Evolutionary conservation across 1,140 invertebrate genomes (phyloP), one percentile per base, ranked within the genome.

Genomic region (Globodera rostochiensis): DNA sequence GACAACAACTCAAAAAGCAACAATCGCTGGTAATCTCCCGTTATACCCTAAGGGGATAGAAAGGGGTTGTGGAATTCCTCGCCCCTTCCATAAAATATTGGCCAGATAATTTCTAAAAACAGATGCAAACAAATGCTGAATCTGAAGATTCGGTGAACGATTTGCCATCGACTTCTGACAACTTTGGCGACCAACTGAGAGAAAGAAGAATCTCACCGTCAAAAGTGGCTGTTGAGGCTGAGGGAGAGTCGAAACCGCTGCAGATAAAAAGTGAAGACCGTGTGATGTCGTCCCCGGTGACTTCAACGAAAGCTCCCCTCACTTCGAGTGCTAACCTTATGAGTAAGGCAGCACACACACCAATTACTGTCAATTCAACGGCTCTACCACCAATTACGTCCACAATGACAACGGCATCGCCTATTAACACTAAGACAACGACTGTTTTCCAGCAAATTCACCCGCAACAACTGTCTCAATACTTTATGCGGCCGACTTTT

Each of bases 401-500:
- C 49, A 70, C 70, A 78, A 15, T 64, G 57, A 13, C 11, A 64
- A 64, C 11, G 13, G 57, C 77, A 7, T 78, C 50, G 50, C 21
- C 77, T 15, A 36, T 46, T 13, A 53, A 49, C 25, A 50, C 46
- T 11, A 78, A 45, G 49, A 64, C 77, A 7, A 21, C 69, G 36
- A 78, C 77, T 45, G 66, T 78, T 64, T 78, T 78, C 60, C 77
- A 78, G 15, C 77, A 66, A n/a, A 64, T 78, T 19, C 66, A 64
- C 25, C 77, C 77, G 9, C 77, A 78, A 36, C 77, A 78, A 78
- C 25, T 78, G 13, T 78, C 77, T 8, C 77, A 78, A 69, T 78
- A 71, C 47, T 69, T 69, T 25, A 49, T 69, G 49, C 64, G 64
- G n/a, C 77, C 60, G 25, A 69, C 46, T 13, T n/a, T 78, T 21